These are phyloP conservation scores for Epizoanthus stellaris DNA, from an alignment of 92 coral and sea anemone species.

Conservation along the genomic window DNA sequence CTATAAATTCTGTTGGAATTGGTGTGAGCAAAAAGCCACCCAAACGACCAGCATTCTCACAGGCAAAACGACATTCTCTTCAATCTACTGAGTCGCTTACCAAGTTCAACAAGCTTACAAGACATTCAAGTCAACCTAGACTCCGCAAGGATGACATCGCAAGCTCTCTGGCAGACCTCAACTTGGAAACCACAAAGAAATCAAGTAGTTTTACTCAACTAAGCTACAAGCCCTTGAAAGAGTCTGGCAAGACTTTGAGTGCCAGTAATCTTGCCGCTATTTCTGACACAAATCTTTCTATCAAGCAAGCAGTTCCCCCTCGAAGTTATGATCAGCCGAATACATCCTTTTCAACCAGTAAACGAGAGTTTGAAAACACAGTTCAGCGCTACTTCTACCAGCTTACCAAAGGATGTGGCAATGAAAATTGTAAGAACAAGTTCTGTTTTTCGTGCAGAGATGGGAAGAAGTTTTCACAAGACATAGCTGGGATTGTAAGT, in stretches of 20 bases:
- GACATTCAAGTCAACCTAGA: slow-evolving; percentile 85
- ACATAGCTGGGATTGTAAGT: slow-evolving; percentile 88
- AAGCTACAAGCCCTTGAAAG: slow-evolving; percentile 52
- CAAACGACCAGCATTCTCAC: slow-evolving; percentile 54
- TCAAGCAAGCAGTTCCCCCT: slow-evolving; percentile 81
- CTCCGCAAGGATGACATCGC: slow-evolving; percentile 68
- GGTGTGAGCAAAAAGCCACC: slow-evolving; percentile 65
- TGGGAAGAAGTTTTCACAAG: slow-evolving; percentile 68
- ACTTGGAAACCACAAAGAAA: slow-evolving; percentile 60
- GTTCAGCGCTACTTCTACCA: slow-evolving; percentile 88
- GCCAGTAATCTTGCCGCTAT: slow-evolving; percentile 97
- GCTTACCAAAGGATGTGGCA: slow-evolving; percentile 93
- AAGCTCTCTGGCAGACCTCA: slow-evolving; percentile 70
- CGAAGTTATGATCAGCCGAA: slow-evolving; percentile 89
- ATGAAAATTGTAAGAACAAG: slow-evolving; percentile 70
- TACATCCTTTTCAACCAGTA: slow-evolving; percentile 68
- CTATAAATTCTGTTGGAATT: slow-evolving; percentile 19
- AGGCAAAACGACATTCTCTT: slow-evolving; percentile 69
- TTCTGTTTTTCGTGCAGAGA: slow-evolving; percentile 79
- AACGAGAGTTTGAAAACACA: slow-evolving; percentile 74
- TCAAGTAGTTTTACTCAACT: slow-evolving; percentile 77
- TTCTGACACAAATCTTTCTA: slow-evolving; percentile 83
- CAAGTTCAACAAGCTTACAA: slow-evolving; percentile 77
- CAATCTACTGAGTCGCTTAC: slow-evolving; percentile 76
- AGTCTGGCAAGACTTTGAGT: slow-evolving; percentile 80